Conservation (phyloP, 2,113 vertebrate genomes). For the Willisornis vidua region DNA sequence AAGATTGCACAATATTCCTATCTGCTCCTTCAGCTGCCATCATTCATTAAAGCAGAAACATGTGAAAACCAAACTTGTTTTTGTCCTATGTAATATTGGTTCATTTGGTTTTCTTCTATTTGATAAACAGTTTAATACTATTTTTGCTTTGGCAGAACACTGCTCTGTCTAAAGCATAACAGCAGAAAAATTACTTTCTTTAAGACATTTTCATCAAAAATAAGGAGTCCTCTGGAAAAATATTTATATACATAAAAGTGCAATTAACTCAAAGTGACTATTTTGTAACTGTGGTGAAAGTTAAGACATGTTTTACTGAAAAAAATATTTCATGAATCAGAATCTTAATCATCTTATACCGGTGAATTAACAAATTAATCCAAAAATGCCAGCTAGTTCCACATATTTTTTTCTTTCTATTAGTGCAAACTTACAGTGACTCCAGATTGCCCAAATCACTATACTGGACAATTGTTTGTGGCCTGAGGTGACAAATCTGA, state of each 20-base stretch:
- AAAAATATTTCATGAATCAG: background rate
- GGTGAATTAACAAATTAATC: background rate
- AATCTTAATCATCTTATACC: background rate
- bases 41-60: background rate
- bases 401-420: background rate
- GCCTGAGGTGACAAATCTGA: background rate
- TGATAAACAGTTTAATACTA: background rate
- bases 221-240: background rate
- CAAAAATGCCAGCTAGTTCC: background rate
- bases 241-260: background rate
- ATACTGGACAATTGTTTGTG: background rate
- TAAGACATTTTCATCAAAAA: background rate
- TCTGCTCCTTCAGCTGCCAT: background rate
- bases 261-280: background rate
- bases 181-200: background rate
- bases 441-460: background rate
- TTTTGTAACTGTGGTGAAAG: background rate
- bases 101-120: background rate
- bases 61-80: background rate
- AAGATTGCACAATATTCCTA: background rate
- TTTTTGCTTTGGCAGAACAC: background rate
- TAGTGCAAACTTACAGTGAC: background rate
- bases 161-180: background rate
- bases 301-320: background rate
- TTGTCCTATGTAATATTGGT: background rate